Conservation (phyloP, 2,888 invertebrate species). For the Odontothrips loti region DNA sequence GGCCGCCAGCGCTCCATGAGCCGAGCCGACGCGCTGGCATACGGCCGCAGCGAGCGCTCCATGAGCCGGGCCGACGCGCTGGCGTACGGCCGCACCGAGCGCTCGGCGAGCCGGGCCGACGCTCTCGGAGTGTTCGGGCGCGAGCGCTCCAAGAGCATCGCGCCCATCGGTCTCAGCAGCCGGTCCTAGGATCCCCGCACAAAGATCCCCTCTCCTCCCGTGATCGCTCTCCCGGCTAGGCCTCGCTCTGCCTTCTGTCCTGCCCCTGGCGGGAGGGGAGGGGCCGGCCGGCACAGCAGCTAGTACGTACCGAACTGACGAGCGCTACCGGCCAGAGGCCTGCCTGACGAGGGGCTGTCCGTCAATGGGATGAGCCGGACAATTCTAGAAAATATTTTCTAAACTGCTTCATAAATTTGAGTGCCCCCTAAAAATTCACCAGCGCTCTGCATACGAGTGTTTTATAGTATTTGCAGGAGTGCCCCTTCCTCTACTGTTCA, state of each 20-base stretch:
- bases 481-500: too few species aligned
- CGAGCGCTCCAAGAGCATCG: conserved; percentile 24
- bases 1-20: conserved; percentile 24
- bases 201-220: not conserved
- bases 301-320: conserved; percentile 12
- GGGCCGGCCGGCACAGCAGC: conserved; percentile 16
- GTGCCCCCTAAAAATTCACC: too few species aligned
- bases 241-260: not conserved
- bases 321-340: not conserved
- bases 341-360: conserved; percentile 8
- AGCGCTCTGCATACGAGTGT: too few species aligned
- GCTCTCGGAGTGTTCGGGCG: conserved; percentile 20
- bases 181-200: not conserved
- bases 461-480: too few species aligned
- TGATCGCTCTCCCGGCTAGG: not conserved
- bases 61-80: conserved; percentile 16
- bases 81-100: conserved; percentile 18
- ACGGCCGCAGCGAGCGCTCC: conserved; percentile 7
- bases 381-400: too few species aligned
- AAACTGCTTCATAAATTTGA: too few species aligned
- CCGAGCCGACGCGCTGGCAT: conserved; percentile 13
- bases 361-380: not conserved
- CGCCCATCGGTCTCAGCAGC: not conserved
- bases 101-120: conserved; percentile 8
- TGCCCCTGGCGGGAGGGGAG: not conserved